Base-by-base conservation (phyloP, 1,140 invertebrate species). In the Chrysoperla carnea region DNA sequence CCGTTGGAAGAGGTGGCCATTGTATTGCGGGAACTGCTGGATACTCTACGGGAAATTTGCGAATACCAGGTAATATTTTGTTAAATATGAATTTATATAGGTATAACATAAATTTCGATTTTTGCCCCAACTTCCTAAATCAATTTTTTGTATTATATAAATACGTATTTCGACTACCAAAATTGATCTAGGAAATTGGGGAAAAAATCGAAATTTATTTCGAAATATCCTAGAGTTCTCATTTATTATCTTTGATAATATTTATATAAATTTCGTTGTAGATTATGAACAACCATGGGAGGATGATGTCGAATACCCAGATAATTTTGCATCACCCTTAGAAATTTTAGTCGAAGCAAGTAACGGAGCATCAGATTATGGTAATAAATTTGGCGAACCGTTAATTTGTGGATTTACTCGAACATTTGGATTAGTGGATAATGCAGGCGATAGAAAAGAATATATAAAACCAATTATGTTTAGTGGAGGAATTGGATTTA, bases 381-480 rank as follows among this genome's bases (percentile, higher is more conserved):
- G 94, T 6, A 98, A 99, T 58, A 98, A 99, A 67, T 99, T 98
- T 68, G 94, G 93, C 1, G 94, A 98, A 60, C 94, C 94, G 4
- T 68, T 98, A 2, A 75, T 98, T 42, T 63, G 69, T 52, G 94
- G 94, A 17, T 99, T 97, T 62, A 76, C 83, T 1, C 70, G 93
- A 42, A 86, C 91, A 1, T 98, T 90, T 63, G 93, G 93, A 7
- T 64, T 88, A 52, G 62, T 65, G 1, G 71, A 85, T 52, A 59
- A 63, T 0, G 57, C 64, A 31, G 72, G 73, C 29, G 73, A 80
- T 48, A 64, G 92, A 40, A 70, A 86, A 44, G 94, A 98, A 63
- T 99, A 84, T 69, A 81, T 98, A 1, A 99, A 99, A 57, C 93
- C 94, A 0, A 97, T 99, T 43, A 96, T 99, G 93, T 98, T 98